Evolutionary conservation across 2,113 vertebrate genomes (phyloP).

Genomic region (Electrona antarctica): DNA sequence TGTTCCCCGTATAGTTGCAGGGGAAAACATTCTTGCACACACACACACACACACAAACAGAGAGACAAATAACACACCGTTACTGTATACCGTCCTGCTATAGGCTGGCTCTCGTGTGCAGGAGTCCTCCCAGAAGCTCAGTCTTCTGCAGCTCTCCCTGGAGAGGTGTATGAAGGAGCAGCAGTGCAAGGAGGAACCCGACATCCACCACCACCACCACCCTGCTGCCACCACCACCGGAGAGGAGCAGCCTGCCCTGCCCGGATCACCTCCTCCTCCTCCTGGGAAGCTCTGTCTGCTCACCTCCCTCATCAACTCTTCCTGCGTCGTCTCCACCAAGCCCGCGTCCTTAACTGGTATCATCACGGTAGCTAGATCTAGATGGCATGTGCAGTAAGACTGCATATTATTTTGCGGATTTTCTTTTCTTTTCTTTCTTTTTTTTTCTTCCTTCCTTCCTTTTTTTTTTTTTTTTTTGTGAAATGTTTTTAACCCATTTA

Average conservation of each 20-base stretch:
- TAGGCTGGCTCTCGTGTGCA: slow-evolving; percentile 62
- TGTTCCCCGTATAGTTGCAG: too few relatives aligned
- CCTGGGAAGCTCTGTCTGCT: background rate
- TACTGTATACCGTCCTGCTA: background rate
- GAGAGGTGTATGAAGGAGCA: slow-evolving; percentile 53
- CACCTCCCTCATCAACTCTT: slow-evolving; percentile 32
- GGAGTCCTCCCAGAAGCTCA: slow-evolving; percentile 68
- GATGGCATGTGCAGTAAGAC: background rate
- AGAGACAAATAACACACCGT: too few relatives aligned
- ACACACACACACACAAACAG: too few relatives aligned
- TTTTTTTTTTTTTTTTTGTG: too few relatives aligned
- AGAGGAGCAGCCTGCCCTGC: too few relatives aligned
- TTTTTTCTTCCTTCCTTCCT: too few relatives aligned
- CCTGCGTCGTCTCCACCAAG: slow-evolving; percentile 51
- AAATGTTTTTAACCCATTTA: too few relatives aligned
- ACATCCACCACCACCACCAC: too few relatives aligned
- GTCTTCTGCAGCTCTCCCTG: slow-evolving; percentile 59
- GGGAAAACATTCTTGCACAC: too few relatives aligned
- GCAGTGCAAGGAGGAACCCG: background rate
- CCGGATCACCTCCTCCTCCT: background rate
- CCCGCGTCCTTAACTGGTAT: slow-evolving; percentile 66
- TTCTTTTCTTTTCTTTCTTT: too few relatives aligned
- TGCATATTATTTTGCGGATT: too few relatives aligned
- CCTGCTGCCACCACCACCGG: too few relatives aligned
- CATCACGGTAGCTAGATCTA: background rate